Evolutionary conservation across 1,140 invertebrate species (phyloP).

Genomic region (Cotesia vestalis): DNA sequence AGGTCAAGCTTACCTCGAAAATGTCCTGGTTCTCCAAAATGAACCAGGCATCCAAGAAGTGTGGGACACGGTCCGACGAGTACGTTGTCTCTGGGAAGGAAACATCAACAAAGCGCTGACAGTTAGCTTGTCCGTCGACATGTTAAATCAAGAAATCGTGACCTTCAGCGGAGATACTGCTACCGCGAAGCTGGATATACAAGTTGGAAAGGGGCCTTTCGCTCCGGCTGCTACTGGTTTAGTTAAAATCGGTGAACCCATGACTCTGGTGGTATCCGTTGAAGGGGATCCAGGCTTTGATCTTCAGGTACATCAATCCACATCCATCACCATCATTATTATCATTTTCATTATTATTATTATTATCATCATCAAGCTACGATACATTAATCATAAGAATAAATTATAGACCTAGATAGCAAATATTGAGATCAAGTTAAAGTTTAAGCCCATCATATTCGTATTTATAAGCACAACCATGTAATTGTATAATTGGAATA

Average conservation of each 20-base stretch:
- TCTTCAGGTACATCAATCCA: conserved; percentile 66
- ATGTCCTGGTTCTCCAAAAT: conserved; percentile 81
- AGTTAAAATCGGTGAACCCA: conserved; percentile 83
- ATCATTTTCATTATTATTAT: no score
- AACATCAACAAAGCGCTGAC: conserved; percentile 79
- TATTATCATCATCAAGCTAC: not conserved
- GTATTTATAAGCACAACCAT: not conserved
- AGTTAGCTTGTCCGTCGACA: conserved; percentile 79
- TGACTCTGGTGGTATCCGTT: conserved; percentile 84
- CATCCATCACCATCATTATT: not conserved
- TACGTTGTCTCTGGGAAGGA: conserved; percentile 85
- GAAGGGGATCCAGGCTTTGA: conserved; percentile 83
- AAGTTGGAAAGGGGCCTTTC: conserved; percentile 81
- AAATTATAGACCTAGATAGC: no score
- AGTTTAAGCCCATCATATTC: not conserved
- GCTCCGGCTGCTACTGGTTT: conserved; percentile 78
- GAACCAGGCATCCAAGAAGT: conserved; percentile 84
- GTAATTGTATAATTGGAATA: conserved; percentile 19
- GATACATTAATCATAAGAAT: not conserved
- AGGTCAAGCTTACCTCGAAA: conserved; percentile 82
- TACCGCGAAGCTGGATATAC: conserved; percentile 81
- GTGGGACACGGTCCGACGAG: conserved; percentile 81
- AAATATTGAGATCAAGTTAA: no score
- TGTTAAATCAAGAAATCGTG: conserved; percentile 81
- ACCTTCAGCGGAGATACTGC: conserved; percentile 86